Conservation (phyloP, 2,797 vertebrate genomes). For the Poecilia gillii region DNA sequence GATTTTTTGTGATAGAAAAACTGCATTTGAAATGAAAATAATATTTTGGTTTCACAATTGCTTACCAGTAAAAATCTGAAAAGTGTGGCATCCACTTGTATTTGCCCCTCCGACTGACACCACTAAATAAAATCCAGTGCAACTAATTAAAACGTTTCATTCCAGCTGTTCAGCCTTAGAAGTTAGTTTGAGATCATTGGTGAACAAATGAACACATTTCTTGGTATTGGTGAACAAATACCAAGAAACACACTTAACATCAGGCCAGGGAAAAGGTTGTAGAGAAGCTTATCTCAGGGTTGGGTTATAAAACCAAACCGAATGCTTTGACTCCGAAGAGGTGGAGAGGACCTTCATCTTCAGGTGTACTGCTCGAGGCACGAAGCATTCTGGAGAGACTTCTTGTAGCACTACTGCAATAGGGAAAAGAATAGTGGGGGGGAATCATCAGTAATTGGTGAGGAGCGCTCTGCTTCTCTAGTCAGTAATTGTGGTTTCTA, state of each 20-base stretch:
- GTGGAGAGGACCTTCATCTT: background rate
- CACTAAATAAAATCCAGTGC: background rate
- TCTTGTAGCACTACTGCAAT: background rate
- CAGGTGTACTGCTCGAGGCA: background rate
- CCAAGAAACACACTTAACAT: background rate
- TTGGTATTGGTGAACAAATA: background rate
- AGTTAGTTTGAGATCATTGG: background rate
- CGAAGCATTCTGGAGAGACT: background rate
- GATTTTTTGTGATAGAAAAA: background rate
- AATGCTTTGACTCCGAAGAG: background rate
- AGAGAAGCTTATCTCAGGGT: background rate
- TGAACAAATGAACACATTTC: background rate
- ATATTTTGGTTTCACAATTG: background rate
- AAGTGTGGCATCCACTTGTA: background rate
- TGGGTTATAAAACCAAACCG: background rate
- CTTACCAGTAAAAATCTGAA: background rate
- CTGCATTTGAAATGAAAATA: background rate
- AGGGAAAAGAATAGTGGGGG: background rate
- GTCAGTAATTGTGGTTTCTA: conserved; percentile 12
- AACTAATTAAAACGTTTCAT: background rate
- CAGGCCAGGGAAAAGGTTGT: background rate
- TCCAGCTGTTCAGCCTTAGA: background rate
- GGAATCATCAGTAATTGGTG: conserved; percentile 15
- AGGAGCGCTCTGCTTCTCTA: conserved; percentile 11
- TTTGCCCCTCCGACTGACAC: background rate